Evolutionary conservation across 2,797 vertebrate species (phyloP).

Genomic region (Falco berigora): DNA sequence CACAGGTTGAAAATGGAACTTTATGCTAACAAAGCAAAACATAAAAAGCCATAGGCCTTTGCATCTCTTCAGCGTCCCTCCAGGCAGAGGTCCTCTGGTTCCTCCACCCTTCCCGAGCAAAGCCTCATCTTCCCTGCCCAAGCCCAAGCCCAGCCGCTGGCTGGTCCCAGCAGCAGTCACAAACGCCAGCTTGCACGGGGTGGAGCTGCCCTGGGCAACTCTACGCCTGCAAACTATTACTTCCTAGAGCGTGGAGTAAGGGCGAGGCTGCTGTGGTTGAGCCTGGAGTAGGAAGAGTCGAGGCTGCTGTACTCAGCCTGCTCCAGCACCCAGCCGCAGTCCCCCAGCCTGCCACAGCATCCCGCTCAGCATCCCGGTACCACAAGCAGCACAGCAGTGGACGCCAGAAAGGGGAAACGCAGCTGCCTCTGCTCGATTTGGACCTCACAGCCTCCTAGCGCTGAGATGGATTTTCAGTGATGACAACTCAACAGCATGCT

Average conservation of each 20-base stretch:
- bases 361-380: neutral
- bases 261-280: neutral
- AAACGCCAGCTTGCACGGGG: neutral
- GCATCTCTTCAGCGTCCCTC: neutral
- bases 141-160: neutral
- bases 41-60: neutral
- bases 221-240: neutral
- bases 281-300: neutral
- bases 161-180: neutral
- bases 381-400: neutral
- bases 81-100: neutral
- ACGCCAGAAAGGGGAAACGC: neutral
- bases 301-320: neutral
- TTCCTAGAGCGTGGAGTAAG: neutral
- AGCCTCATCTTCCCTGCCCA: neutral
- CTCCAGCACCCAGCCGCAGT: rapidly evolving
- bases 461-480: neutral
- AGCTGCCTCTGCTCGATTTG: neutral
- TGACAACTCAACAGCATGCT: neutral
- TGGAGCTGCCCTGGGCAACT: neutral
- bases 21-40: neutral
- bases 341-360: neutral
- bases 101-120: neutral
- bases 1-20: neutral
- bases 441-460: neutral